Evolutionary conservation across 2,113 vertebrate species (phyloP).

Genomic region (Hyperopisus bebe): DNA sequence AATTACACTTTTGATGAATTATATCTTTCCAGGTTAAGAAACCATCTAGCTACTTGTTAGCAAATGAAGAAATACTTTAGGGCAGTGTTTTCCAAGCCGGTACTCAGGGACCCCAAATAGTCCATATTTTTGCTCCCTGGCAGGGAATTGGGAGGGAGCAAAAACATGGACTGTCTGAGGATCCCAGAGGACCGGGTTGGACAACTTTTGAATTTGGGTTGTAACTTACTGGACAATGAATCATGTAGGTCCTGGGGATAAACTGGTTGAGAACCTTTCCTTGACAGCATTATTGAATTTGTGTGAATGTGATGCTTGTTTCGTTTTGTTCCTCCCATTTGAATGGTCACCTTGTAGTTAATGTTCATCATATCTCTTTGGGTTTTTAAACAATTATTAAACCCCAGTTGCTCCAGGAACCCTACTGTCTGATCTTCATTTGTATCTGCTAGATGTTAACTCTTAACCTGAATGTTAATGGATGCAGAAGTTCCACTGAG

Average conservation of each 20-base stretch:
- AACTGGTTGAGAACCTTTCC: neutral
- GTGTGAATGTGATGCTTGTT: neutral
- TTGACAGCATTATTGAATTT: neutral
- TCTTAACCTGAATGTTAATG: neutral
- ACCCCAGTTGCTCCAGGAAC: neutral
- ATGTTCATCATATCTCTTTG: neutral
- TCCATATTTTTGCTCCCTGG: neutral
- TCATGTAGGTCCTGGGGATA: neutral
- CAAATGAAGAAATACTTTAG: neutral
- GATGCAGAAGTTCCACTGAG: neutral
- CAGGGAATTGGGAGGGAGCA: neutral
- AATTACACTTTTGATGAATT: too few relatives aligned
- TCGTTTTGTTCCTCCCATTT: neutral
- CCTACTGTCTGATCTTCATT: neutral
- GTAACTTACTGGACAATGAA: neutral
- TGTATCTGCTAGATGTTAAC: neutral
- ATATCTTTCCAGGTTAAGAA: neutral
- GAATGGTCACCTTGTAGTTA: neutral
- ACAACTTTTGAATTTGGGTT: neutral
- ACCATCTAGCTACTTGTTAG: neutral
- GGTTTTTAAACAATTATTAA: neutral
- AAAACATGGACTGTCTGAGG: neutral
- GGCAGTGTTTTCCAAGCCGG: neutral
- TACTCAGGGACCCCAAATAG: neutral
- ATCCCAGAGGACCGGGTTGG: neutral